Evolutionary conservation across 2,113 vertebrate species (phyloP).

Genomic region (Axis porcinus): DNA sequence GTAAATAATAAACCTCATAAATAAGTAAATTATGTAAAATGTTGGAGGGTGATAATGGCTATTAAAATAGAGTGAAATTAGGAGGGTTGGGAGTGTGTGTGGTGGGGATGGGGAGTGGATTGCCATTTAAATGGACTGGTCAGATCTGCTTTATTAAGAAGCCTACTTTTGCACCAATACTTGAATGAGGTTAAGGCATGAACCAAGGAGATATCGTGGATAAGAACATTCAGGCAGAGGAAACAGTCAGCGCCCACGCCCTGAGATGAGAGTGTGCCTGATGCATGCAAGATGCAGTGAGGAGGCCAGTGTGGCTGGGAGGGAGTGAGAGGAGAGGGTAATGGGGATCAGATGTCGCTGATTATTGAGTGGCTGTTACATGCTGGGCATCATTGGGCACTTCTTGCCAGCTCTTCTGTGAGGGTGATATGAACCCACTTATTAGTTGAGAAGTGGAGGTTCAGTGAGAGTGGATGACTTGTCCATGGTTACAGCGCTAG

Average conservation of each 20-base stretch:
- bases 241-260: no score
- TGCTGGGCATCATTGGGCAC: background rate
- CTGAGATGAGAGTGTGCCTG: background rate
- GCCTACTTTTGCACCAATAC: background rate
- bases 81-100: background rate
- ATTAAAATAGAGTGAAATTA: background rate
- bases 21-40: background rate
- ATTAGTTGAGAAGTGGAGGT: background rate
- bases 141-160: background rate
- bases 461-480: background rate
- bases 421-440: background rate
- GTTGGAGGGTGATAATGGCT: background rate
- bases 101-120: background rate
- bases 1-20: background rate
- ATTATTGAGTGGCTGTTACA: background rate
- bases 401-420: background rate
- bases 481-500: no score
- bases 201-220: background rate
- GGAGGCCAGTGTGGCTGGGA: background rate
- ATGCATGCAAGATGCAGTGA: accelerated
- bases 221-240: background rate
- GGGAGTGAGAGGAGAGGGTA: background rate
- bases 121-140: background rate
- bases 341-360: accelerated
- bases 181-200: background rate